These are phyloP conservation scores for Sipha maydis DNA, from an alignment of 2,888 invertebrate genomes.

Conservation along the genomic window DNA sequence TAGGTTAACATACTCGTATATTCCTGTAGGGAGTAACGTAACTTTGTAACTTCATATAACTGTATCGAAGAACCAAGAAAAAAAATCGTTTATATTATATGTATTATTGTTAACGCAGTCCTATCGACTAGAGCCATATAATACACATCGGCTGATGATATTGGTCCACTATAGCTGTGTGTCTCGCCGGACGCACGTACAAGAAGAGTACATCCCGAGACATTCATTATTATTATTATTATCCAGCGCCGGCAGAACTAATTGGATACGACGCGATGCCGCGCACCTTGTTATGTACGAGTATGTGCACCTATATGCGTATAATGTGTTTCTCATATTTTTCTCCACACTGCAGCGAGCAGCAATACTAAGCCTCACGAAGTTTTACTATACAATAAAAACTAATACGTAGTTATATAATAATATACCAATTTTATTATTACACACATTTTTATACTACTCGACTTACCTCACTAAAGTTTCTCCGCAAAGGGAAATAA, in stretches of 20 bases:
- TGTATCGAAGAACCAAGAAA: background rate
- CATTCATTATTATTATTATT: slow-evolving; percentile 28
- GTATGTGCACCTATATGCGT: background rate
- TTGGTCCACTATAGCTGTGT: background rate
- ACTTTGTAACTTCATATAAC: background rate
- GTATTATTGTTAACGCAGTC: slow-evolving; percentile 6
- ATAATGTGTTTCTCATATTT: slow-evolving; percentile 4
- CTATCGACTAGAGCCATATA: background rate
- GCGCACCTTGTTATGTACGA: slow-evolving; percentile 31
- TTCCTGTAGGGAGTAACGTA: background rate
- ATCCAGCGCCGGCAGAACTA: slow-evolving; percentile 54
- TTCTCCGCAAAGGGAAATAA: too few species aligned
- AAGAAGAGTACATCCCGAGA: background rate
- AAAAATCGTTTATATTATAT: slow-evolving; percentile 2
- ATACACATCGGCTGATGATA: background rate
- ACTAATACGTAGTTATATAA: background rate
- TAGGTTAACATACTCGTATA: too few species aligned
- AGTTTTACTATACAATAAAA: background rate
- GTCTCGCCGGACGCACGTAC: background rate
- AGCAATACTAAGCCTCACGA: background rate
- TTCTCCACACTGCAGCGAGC: background rate
- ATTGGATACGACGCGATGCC: slow-evolving; percentile 47
- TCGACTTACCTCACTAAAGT: too few species aligned
- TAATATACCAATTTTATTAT: background rate
- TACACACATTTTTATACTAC: background rate